Evolutionary conservation across 2,797 vertebrate species (phyloP).

Genomic region (Loriculus beryllinus): DNA sequence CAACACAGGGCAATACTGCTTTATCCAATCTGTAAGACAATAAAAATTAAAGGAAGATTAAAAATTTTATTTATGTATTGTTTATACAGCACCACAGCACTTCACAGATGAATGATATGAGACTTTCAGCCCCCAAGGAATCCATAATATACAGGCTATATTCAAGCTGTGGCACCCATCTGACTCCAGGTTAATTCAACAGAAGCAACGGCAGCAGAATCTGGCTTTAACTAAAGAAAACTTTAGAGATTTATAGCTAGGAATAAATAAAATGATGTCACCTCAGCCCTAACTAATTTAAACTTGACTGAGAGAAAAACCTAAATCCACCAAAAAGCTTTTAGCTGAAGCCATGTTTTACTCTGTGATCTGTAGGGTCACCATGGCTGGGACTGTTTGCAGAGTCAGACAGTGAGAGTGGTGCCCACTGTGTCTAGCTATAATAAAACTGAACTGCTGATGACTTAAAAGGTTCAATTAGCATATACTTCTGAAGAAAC

Average conservation of each 20-base stretch:
- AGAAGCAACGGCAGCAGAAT: not conserved
- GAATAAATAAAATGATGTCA: not conserved
- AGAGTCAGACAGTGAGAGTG: not conserved
- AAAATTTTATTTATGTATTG: not conserved
- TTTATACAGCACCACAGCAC: not conserved
- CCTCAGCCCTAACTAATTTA: not conserved
- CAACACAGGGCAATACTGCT: not conserved
- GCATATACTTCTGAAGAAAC: not conserved
- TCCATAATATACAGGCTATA: not conserved
- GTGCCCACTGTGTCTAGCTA: not conserved
- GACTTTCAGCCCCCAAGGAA: not conserved
- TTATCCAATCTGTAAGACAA: not conserved
- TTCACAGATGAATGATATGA: not conserved
- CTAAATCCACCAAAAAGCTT: not conserved
- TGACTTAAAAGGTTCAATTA: conserved; percentile 7
- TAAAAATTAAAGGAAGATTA: not conserved
- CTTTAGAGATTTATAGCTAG: not conserved
- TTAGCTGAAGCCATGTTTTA: not conserved
- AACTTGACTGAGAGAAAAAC: not conserved
- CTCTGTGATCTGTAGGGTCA: not conserved
- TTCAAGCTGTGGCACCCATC: not conserved
- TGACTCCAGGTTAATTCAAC: not conserved
- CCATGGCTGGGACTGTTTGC: not conserved
- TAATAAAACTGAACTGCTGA: not conserved
- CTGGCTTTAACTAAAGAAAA: conserved; percentile 36